These are phyloP conservation scores for Sinonovacula constricta DNA, from an alignment of 1,140 invertebrate genomes.

Conservation along the genomic window DNA sequence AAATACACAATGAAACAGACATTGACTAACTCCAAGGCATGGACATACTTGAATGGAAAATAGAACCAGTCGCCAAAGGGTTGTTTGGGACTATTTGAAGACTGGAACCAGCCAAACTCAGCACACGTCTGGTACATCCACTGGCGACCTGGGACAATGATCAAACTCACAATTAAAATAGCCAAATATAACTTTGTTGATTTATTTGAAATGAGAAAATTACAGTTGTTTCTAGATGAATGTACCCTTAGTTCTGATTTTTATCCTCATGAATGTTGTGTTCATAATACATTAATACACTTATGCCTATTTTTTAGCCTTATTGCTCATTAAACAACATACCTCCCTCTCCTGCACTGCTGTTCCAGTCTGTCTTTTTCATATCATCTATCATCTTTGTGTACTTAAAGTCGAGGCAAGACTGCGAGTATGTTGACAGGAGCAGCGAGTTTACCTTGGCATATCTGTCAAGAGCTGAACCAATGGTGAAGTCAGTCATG, in stretches of 20 bases:
- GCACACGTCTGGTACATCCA: conserved; percentile 98
- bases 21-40: not conserved
- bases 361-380: conserved; percentile 84
- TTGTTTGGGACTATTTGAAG: conserved; percentile 85
- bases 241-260: too few species aligned
- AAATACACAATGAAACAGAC: too few species aligned
- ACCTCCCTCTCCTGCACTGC: conserved; percentile 74
- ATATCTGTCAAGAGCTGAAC: conserved; percentile 84
- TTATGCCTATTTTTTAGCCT: too few species aligned
- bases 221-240: too few species aligned
- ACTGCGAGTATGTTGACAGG: conserved; percentile 84
- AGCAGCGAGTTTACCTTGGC: conserved; percentile 87
- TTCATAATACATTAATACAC: too few species aligned
- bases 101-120: conserved; percentile 97
- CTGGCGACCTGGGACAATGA: conserved; percentile 81
- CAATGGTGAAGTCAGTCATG: conserved; percentile 83
- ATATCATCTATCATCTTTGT: conserved; percentile 87
- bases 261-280: too few species aligned
- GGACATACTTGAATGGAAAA: conserved; percentile 82
- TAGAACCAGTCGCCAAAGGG: conserved; percentile 85
- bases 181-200: too few species aligned
- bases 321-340: too few species aligned
- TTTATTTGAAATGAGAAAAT: too few species aligned
- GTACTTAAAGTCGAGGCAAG: conserved; percentile 92
- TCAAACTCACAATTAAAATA: too few species aligned